Evolutionary conservation across 2,797 vertebrate species (phyloP).

Genomic region (Cirrhinus molitorella): DNA sequence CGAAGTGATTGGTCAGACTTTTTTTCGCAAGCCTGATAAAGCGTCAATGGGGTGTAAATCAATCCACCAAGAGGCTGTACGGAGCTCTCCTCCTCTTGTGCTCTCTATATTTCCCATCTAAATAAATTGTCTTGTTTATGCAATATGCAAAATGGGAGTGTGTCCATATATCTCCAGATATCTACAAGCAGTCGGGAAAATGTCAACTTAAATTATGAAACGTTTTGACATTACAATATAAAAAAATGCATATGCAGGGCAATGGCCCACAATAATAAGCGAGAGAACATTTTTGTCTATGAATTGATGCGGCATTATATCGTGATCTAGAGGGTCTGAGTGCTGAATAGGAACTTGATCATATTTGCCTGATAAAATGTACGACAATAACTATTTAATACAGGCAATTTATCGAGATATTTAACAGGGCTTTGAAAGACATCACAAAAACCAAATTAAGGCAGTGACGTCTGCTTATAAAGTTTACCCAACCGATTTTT

Average conservation of each 20-base stretch:
- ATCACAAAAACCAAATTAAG: not conserved
- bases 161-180: constrained; percentile 63
- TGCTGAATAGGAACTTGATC: constrained; percentile 13
- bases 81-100: constrained; percentile 78
- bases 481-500: constrained; percentile 14
- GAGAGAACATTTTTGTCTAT: constrained; percentile 47
- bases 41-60: constrained; percentile 95
- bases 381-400: constrained; percentile 9
- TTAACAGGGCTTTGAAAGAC: not conserved
- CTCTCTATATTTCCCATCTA: constrained; percentile 79
- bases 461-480: constrained; percentile 18
- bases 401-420: constrained; percentile 8
- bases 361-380: constrained; percentile 13
- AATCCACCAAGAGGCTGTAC: constrained; percentile 85
- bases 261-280: constrained; percentile 65
- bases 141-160: constrained; percentile 82
- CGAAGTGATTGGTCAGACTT: constrained; percentile 97
- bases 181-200: constrained; percentile 60
- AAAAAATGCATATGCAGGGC: constrained; percentile 57
- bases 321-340: not conserved
- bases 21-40: constrained; percentile 94
- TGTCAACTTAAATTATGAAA: constrained; percentile 63
- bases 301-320: constrained; percentile 38
- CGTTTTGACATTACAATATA: constrained; percentile 48
- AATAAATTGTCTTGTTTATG: constrained; percentile 90